Percentiles rank a stretch among this genome's conserved stretches.
Conservation (phyloP, 2,797 vertebrate species). For the Vespertilio murinus region DNA sequence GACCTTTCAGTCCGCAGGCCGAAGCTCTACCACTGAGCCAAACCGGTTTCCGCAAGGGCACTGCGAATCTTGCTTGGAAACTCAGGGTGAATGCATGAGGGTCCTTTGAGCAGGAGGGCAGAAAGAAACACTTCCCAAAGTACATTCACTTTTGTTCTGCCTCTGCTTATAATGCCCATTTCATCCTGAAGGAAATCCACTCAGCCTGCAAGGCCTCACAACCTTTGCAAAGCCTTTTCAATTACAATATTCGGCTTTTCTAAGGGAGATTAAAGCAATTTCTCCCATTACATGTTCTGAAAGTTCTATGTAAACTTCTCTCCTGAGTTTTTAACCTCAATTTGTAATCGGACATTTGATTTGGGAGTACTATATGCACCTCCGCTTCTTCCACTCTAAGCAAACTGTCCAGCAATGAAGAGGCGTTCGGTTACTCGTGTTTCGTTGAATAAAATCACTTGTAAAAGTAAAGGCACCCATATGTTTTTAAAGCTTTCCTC, state of each 20-base stretch:
- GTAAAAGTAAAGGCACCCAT: neutral
- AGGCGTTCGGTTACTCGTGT: neutral
- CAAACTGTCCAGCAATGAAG: neutral
- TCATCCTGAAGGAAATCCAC: neutral
- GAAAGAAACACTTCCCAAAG: slow-evolving; percentile 15
- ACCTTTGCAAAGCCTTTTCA: neutral
- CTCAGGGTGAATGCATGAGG: neutral
- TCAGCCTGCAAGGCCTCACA: neutral
- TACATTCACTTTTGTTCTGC: neutral
- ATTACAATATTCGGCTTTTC: neutral
- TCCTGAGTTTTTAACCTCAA: neutral
- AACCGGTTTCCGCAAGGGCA: too few relatives aligned
- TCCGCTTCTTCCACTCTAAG: neutral
- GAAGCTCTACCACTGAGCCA: too few relatives aligned
- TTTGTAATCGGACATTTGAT: neutral
- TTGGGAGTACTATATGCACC: neutral
- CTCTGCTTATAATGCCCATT: neutral
- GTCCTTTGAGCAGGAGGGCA: neutral
- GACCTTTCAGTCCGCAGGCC: too few relatives aligned
- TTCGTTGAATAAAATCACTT: neutral
- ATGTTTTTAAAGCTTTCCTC: neutral
- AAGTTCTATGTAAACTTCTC: slow-evolving; percentile 1
- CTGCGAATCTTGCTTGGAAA: slow-evolving; percentile 27
- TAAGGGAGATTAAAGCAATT: neutral
- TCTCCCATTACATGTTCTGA: neutral